Base-by-base conservation (phyloP, 2,797 vertebrate species). In the Crypturellus tataupa region DNA sequence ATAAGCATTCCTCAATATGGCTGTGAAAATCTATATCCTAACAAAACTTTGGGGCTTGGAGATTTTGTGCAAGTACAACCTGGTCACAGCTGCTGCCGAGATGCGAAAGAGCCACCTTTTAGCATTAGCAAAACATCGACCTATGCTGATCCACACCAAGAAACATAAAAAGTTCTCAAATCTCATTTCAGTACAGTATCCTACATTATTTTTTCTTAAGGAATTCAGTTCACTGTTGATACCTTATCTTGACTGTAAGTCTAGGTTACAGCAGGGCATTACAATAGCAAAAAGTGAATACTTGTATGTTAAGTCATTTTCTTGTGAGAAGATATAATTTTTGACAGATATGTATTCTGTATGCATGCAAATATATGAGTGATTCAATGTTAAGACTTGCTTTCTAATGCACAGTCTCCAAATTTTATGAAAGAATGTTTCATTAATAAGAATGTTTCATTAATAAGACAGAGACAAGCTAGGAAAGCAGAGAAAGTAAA, bases 401-500 rank as follows among this genome's bases (percentile, higher is more conserved):
- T 85, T 77, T 91, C 55, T 69, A 95, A 73, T 5, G 47, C 53
- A 69, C 23, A 51, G 14, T 67, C 49, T 46, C 83, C 76, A 72
- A 60, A 88, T 72, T 85, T 67, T 65, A 72, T 76, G 47, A 79
- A 94, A 85, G 64, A 80, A 69, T 2, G 5, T 35, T 69, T 89
- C n/a, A 59, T 67, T 84, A 88, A 17, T 39, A 94, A 85, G 64
- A 80, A 69, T 2, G 5, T 35, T 69, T 89, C n/a, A 59, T 67
- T 84, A 88, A 21, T 18, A 93, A 40, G 35, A 69, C 76, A 82
- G 23, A 72, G 33, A n/a, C 56, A 69, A 81, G 70, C 55, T 60
- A 73, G 44, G 29, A 87, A 85, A 85, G 55, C 24, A 76, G 89
- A 70, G 85, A 95, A 95, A 73, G 83, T 93, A 95, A 94, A 93